Evolutionary conservation across 2,113 vertebrate genomes (phyloP), one percentile per base, ranked within the genome.

Genomic region (Ascaphus truei): DNA sequence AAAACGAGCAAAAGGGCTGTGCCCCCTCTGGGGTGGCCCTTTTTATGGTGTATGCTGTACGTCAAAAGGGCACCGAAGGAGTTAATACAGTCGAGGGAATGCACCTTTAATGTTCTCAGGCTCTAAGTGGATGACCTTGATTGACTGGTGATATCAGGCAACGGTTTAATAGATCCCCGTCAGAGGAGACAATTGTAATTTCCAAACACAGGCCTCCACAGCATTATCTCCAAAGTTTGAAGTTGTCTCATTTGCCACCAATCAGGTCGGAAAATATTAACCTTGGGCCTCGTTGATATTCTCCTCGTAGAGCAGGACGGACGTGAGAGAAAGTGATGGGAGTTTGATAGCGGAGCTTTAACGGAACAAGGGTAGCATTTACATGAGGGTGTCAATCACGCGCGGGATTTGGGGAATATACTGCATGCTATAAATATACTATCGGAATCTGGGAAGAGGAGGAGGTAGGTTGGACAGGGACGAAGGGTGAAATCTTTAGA

Each of bases 181-280:
- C 82, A 78, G 74, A 76, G 69, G 58, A 75, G 77, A 83, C 56
- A 51, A 71, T 30, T 41, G 45, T 33, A 61, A 79, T 82, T 79
- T 80, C 41, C 63, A 78, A 80, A 79, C 63, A 34, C 74, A 31
- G 52, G 68, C 33, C 65, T 80, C 78, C 53, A 69, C 72, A 79
- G 71, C 62, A 72, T 82, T 79, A 83, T 82, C 82, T 77, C 57
- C 76, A 60, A 72, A 0, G 64, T 66, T 78, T 79, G 76, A 72
- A 77, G 72, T 78, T 66, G 68, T 76, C 77, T 81, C 68, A 76
- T 79, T 82, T 82, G 77, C 77, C 80, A 72, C 71, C 75, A 73
- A 78, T 72, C 75, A 73, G 76, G 69, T 76, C 68, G 76, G 84
- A 79, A 83, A 83, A 86, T 80, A 85, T 81, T 83, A 84, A 86